Evolutionary conservation across 2,888 invertebrate species (phyloP), one percentile per base, ranked within the genome.

Genomic region (Drosophila mulleri): DNA sequence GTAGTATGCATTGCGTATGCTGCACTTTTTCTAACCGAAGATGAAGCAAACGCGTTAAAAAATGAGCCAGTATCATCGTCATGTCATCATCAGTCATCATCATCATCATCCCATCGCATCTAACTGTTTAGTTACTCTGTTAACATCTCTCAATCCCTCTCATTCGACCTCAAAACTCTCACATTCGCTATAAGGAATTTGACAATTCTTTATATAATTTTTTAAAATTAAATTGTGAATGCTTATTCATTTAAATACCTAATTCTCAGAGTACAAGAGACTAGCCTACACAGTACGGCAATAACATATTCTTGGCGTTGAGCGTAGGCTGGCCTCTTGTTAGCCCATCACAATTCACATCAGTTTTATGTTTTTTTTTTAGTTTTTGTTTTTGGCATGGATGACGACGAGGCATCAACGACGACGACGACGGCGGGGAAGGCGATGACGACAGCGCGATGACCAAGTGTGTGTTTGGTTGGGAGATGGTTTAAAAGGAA

Each of bases 101-200:
- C 50, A 68, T 77, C 68, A 65, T 75, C 81, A 77, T 70, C 72
- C 57, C 63, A 84, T 74, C 53, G 65, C 74, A 62, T 85, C 82
- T 85, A 88, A 82, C 85, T 75, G 71, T 68, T 67, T 65, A 20
- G 74, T 60, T 41, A 26, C 66, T 62, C 75, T 56, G 70, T 69
- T 42, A 64, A 57, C 66, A 32, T 66, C 68, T 63, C 79, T 68
- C 67, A 61, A 32, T 67, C 47, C 53, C 32, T 70, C 50, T 59
- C 61, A 66, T 20, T 54, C 45, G 74, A 77, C 86, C 84, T 88
- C 86, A 85, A 69, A 84, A 65, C 70, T 78, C 80, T 75, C 66
- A 79, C 68, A 82, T 68, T 72, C 68, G 72, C 90, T 90, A 91
- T 89, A 90, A 90, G 91, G 90, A 90, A 90, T 90, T 91, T 85